Conservation (phyloP, 1,140 invertebrate genomes). For the Phymorhynchus buccinoides region DNA sequence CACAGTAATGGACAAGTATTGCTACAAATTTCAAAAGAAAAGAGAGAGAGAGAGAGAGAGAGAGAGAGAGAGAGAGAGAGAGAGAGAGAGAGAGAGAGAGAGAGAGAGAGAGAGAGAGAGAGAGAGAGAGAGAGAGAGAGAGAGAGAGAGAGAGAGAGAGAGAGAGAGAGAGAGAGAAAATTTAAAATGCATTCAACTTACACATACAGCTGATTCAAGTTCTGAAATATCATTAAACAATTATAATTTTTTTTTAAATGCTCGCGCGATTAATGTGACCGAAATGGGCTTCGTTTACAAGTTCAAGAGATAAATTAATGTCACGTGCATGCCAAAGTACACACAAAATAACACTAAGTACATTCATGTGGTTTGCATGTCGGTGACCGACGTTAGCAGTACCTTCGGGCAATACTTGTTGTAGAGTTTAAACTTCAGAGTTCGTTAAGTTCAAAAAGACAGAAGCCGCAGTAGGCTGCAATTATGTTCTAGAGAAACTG, state of each 20-base stretch:
- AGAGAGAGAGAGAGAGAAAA: not conserved
- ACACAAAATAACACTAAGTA: no score
- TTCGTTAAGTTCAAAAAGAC: no score
- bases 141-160: constrained; percentile 9
- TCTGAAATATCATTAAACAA: not conserved
- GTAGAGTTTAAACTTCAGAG: no score
- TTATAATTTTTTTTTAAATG: not conserved
- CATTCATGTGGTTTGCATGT: no score
- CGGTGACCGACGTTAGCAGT: no score
- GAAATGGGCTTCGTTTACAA: no score
- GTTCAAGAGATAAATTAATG: no score
- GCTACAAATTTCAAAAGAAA: not conserved
- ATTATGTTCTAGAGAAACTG: no score
- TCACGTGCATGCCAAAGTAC: no score
- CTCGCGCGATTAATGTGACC: no score
- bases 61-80: not conserved
- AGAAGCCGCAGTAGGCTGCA: no score
- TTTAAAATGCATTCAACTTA: not conserved
- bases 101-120: not conserved
- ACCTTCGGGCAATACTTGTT: no score
- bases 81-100: not conserved
- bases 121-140: not conserved
- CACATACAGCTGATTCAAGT: not conserved
- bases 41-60: not conserved
- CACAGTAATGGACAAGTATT: not conserved